Conservation (phyloP, 2,797 vertebrate genomes). For the Ctenochaetus hawaiiensis region DNA sequence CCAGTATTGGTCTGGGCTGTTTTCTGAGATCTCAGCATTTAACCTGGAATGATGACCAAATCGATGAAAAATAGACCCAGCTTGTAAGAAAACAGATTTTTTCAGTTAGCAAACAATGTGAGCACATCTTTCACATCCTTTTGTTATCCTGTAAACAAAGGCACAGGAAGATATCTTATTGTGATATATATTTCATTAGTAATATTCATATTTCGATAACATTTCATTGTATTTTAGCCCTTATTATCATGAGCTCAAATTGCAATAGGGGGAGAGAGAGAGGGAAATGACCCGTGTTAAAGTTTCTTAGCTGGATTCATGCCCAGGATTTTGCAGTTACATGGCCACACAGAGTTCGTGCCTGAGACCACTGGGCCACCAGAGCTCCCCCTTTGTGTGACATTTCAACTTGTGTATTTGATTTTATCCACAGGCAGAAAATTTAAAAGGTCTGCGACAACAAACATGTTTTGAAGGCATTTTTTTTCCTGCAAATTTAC, state of each 20-base stretch:
- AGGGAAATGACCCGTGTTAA: slow-evolving; percentile 19
- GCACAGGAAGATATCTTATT: neutral
- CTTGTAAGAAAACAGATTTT: neutral
- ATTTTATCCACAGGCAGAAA: slow-evolving; percentile 36
- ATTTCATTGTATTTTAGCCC: neutral
- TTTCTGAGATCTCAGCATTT: neutral
- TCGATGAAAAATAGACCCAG: neutral
- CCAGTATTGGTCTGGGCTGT: neutral
- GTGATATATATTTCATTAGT: neutral
- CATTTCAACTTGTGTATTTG: slow-evolving; percentile 57
- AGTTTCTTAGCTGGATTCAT: slow-evolving; percentile 41
- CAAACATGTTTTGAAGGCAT: slow-evolving; percentile 22
- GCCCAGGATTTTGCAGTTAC: slow-evolving; percentile 20
- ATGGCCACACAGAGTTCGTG: slow-evolving; percentile 2
- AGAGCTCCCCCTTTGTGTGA: slow-evolving; percentile 37
- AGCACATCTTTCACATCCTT: neutral
- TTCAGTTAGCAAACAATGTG: neutral
- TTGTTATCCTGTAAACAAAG: neutral
- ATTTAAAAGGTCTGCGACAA: slow-evolving; percentile 39
- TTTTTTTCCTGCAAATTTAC: slow-evolving; percentile 40
- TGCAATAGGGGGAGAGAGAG: neutral
- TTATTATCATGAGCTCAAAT: neutral
- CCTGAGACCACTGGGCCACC: slow-evolving; percentile 15
- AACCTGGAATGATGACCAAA: neutral
- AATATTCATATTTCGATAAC: too few relatives aligned